These are phyloP conservation scores for Puffinus mauretanicus DNA, from an alignment of 2,113 vertebrate species.

Conservation along the genomic window DNA sequence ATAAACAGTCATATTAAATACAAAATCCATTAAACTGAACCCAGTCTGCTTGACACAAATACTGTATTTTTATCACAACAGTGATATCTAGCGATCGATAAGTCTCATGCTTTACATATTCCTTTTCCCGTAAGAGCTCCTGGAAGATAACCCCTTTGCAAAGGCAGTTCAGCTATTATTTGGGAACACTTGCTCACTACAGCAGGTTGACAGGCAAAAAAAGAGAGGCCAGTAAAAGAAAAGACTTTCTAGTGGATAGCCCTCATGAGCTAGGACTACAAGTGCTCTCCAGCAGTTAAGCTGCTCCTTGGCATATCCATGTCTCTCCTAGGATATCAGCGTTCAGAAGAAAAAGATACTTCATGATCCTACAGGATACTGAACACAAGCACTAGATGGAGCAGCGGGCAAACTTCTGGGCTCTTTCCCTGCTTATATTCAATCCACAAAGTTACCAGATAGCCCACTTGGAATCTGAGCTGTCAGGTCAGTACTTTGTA, in stretches of 20 bases:
- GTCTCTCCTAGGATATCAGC: background rate
- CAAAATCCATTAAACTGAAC: background rate
- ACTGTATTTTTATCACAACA: background rate
- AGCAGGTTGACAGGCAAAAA: background rate
- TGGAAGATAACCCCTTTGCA: background rate
- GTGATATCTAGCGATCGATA: background rate
- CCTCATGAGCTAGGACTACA: background rate
- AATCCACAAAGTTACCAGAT: background rate
- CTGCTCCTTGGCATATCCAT: background rate
- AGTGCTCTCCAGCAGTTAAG: background rate
- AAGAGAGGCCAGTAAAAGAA: background rate
- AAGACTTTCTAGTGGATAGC: background rate
- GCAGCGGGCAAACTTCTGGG: slow-evolving; percentile 41
- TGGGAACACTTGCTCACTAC: background rate
- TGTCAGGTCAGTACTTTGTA: background rate
- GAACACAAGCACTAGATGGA: slow-evolving; percentile 62
- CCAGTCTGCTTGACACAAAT: background rate
- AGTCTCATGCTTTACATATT: background rate
- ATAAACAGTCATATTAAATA: background rate
- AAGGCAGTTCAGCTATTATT: background rate
- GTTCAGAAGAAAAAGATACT: background rate
- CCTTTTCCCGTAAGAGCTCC: background rate
- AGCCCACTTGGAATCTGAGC: background rate
- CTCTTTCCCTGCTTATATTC: background rate
- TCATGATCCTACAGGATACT: background rate